A percentile compares a stretch with the other conserved stretches of the same genome.
Evolutionary conservation across 1,140 invertebrate species (phyloP).

Genomic region (Himalopsyche phryganea): DNA sequence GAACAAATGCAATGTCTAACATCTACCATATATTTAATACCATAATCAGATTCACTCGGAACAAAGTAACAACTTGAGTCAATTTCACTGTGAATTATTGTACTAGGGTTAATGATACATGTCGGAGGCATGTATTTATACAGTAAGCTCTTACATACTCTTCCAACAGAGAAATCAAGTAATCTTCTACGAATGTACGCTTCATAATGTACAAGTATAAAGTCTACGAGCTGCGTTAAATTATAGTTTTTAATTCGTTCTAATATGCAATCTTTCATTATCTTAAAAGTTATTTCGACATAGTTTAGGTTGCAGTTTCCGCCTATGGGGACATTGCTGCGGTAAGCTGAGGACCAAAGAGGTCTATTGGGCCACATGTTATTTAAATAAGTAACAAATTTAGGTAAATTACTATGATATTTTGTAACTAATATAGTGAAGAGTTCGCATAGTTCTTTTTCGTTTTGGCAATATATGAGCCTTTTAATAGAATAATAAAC

Average conservation of each 20-base stretch:
- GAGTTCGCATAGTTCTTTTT: constrained; percentile 22
- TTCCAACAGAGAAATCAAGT: constrained; percentile 18
- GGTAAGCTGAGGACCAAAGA: constrained; percentile 26
- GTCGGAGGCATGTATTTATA: constrained; percentile 30
- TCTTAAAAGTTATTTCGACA: constrained; percentile 26
- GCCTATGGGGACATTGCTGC: constrained; percentile 16
- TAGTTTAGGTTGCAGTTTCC: constrained; percentile 19
- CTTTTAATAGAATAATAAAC: constrained; percentile 24
- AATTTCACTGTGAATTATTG: constrained; percentile 21
- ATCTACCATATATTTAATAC: constrained; percentile 29
- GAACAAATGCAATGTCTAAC: constrained; percentile 30
- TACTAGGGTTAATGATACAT: constrained; percentile 29
- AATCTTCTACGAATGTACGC: constrained; percentile 19
- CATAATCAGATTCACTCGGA: constrained; percentile 29
- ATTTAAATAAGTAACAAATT: constrained; percentile 26
- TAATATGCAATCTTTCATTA: constrained; percentile 29
- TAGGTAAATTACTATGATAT: constrained; percentile 24
- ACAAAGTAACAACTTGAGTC: constrained; percentile 26
- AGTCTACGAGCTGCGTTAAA: constrained; percentile 27
- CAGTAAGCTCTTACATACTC: constrained; percentile 24
- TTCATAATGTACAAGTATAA: constrained; percentile 30
- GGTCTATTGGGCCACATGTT: constrained; percentile 27
- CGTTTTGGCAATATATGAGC: constrained; percentile 23
- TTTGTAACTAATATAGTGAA: constrained; percentile 14
- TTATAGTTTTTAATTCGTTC: constrained; percentile 24